Evolutionary conservation across 2,888 invertebrate species (phyloP).

Genomic region (Zygothrica quintamaculata): DNA sequence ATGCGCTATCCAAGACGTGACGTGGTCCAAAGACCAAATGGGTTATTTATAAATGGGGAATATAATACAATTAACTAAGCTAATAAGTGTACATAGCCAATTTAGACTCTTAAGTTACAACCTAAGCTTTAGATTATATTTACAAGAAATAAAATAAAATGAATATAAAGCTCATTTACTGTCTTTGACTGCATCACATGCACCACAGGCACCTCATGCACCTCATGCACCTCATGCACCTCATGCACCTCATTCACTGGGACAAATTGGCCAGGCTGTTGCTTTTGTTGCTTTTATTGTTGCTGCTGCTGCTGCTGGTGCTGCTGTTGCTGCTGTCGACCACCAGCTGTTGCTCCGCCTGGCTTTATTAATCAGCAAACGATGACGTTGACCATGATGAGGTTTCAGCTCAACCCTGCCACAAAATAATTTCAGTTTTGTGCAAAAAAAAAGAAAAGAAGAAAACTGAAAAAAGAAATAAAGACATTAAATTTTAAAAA

Average conservation of each 20-base stretch:
- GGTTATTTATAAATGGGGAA: neutral
- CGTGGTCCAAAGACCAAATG: neutral
- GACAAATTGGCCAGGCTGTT: conserved; percentile 22
- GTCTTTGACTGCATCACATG: conserved; percentile 3
- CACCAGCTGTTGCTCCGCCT: conserved; percentile 6
- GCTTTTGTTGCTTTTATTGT: neutral
- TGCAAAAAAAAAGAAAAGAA: conserved; percentile 22
- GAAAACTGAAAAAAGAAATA: conserved; percentile 13
- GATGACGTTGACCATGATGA: conserved; percentile 12
- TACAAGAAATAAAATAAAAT: conserved; percentile 21
- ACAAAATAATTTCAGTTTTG: conserved; percentile 30
- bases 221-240: neutral
- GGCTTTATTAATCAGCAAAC: conserved; percentile 21
- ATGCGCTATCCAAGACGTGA: conserved; percentile 29
- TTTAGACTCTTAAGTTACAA: neutral
- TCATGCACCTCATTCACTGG: neutral
- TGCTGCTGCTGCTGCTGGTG: too few species aligned
- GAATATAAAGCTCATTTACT: neutral
- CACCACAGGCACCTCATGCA: neutral
- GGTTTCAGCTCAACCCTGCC: conserved; percentile 6
- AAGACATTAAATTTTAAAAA: conserved; percentile 49
- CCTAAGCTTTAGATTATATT: conserved; percentile 14
- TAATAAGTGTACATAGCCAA: conserved; percentile 20
- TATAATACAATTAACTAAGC: neutral
- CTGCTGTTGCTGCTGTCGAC: too few species aligned